Conservation (phyloP, 37 sponge, comb jelly and placozoan species). For the Crambe crambe region DNA sequence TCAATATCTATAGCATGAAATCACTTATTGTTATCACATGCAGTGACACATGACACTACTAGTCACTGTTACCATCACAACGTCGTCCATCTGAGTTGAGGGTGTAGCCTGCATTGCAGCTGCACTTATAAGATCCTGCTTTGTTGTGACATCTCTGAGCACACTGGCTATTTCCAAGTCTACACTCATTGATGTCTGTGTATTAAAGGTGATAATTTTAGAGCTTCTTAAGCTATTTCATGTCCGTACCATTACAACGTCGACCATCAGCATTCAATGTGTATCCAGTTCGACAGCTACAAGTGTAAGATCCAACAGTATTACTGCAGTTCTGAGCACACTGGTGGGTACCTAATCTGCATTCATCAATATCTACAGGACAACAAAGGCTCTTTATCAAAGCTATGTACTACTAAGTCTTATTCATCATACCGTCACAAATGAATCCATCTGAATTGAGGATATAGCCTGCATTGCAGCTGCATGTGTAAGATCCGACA, state of each 20-base stretch:
- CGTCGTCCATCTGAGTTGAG: background rate
- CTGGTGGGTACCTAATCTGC: background rate
- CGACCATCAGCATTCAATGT: constrained; percentile 11
- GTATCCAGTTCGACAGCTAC: constrained; percentile 53
- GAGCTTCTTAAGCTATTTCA: background rate
- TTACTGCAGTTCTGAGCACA: constrained; percentile 14
- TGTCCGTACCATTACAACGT: constrained; percentile 27
- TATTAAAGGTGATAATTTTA: too few species aligned
- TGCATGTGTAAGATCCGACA: too few species aligned
- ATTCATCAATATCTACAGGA: constrained; percentile 36
- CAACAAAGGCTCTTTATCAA: too few species aligned
- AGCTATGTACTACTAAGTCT: too few species aligned
- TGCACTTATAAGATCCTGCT: background rate
- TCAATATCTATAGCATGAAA: constrained; percentile 47
- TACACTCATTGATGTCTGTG: constrained; percentile 5
- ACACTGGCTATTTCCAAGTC: background rate
- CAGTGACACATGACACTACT: too few species aligned
- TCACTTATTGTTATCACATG: too few species aligned
- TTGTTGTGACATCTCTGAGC: constrained; percentile 8
- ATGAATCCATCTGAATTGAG: too few species aligned
- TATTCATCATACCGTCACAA: too few species aligned
- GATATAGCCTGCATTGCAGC: too few species aligned
- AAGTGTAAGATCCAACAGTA: constrained; percentile 41
- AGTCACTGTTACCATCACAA: constrained; percentile 14
- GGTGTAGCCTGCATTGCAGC: constrained; percentile 6